Evolutionary conservation across 2,797 vertebrate species (phyloP), one percentile per base, ranked within the genome.

Genomic region (Pitangus sulphuratus): DNA sequence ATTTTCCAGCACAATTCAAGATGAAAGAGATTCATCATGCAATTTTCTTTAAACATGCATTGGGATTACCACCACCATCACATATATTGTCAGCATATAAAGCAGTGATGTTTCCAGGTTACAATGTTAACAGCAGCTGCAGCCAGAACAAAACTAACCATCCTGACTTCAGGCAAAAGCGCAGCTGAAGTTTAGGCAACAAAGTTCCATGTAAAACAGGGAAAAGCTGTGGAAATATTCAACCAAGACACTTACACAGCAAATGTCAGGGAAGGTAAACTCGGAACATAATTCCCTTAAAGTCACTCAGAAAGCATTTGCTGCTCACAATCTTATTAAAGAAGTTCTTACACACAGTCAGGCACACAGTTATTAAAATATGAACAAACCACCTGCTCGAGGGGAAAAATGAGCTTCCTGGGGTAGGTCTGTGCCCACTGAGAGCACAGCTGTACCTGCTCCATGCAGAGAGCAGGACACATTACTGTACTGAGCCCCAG

Each of bases 1-100:
- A 75, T 50, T 57, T 90, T 92, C 89, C 89, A 95, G 88, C 70
- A 82, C 30, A 81, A 72, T 70, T 92, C 70, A 84, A 93, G 91
- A 96, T 82, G 50, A 93, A 92, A 92, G 89, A 66, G 78, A 74
- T 51, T 90, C 44, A 79, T 65, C 84, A 48, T 0, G 3, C 54
- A 72, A 71, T 84, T 87, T 51, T 89, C 75, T 94, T 85, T 66
- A 84, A 88, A 76, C 6, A 8, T 11, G 39, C 70, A 33, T 56
- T 84, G 16, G 5, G 30, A 47, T 65, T 61, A 58, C 77, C 50
- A 79, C 58, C 42, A 79, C 39, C 62, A 88, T 57, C n/a, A 6
- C 6, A 87, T 31, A 44, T 3, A 57, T 1, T 57, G 72, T 78
- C 74, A 88, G 58, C 76, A 65, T 3, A 40, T 16, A 81, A 70